These are phyloP conservation scores for Asarcornis scutulata DNA, from an alignment of 2,113 vertebrate genomes.

Conservation along the genomic window DNA sequence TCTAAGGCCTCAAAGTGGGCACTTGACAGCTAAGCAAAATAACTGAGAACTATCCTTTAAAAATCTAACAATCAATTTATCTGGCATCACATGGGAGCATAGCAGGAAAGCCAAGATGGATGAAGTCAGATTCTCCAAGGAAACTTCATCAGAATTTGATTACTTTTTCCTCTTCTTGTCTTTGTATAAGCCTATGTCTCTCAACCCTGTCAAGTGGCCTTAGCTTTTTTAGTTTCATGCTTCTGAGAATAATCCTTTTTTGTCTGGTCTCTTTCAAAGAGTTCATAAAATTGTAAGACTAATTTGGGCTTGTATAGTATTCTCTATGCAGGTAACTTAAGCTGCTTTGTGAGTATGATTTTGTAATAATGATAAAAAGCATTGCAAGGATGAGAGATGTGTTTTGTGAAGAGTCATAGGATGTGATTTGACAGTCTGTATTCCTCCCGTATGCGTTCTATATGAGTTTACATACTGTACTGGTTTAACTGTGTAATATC, in stretches of 20 bases:
- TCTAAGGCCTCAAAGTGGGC: background rate
- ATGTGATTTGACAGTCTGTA: background rate
- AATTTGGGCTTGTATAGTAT: background rate
- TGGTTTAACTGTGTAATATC: background rate
- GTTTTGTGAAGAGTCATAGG: background rate
- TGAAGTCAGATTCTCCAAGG: background rate
- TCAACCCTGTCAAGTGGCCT: background rate
- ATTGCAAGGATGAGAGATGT: background rate
- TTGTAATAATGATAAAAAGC: background rate
- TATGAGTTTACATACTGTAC: background rate
- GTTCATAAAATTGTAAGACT: background rate
- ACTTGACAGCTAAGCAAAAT: background rate
- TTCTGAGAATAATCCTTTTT: background rate
- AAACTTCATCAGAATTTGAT: background rate
- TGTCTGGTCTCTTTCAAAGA: background rate
- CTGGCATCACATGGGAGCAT: background rate
- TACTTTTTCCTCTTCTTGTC: background rate
- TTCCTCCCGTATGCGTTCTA: no score
- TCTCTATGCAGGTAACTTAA: background rate
- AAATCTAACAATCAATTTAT: background rate
- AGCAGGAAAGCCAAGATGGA: background rate
- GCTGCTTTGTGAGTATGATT: background rate
- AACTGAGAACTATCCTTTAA: background rate
- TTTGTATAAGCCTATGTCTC: background rate
- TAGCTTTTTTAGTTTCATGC: background rate